These are phyloP conservation scores for Neodiprion virginianus DNA, from an alignment of 1,140 invertebrate genomes.

Conservation along the genomic window DNA sequence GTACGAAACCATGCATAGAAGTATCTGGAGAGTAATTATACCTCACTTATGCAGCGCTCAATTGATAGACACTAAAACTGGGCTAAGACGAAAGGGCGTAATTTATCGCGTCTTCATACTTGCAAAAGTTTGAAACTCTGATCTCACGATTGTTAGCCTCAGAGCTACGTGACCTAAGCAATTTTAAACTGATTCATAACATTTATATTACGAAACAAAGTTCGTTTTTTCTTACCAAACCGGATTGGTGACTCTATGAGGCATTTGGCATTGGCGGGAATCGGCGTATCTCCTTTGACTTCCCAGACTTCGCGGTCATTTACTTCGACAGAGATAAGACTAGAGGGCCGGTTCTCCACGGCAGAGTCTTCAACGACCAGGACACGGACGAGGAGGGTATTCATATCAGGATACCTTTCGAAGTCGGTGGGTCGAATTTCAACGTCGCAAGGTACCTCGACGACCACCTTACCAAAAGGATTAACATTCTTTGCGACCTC, in stretches of 20 bases:
- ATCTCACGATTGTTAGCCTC: too few relatives aligned
- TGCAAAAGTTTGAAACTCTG: too few relatives aligned
- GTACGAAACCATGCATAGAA: too few relatives aligned
- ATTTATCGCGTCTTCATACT: too few relatives aligned
- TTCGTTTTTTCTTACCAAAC: slow-evolving; percentile 25
- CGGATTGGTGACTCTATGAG: slow-evolving; percentile 27
- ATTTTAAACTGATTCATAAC: not conserved
- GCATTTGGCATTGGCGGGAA: slow-evolving; percentile 13
- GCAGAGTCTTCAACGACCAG: not conserved
- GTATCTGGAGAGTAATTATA: too few relatives aligned
- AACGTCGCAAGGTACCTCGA: slow-evolving; percentile 29
- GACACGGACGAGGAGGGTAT: slow-evolving; percentile 27
- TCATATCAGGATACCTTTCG: slow-evolving; percentile 30
- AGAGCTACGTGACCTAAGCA: not conserved
- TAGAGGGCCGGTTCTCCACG: not conserved
- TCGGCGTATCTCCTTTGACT: slow-evolving; percentile 16
- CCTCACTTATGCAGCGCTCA: too few relatives aligned
- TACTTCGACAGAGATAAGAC: slow-evolving; percentile 21
- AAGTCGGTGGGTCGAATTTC: slow-evolving; percentile 28
- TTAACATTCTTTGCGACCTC: slow-evolving; percentile 28
- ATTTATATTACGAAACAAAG: not conserved
- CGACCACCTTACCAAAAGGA: slow-evolving; percentile 29
- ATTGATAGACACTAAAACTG: too few relatives aligned
- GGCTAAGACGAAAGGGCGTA: too few relatives aligned
- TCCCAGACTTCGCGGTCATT: slow-evolving; percentile 15